phyloP scores from a whole-genome alignment of 1,140 invertebrate genomes.

The Teleogryllus occipitalis region DNA sequence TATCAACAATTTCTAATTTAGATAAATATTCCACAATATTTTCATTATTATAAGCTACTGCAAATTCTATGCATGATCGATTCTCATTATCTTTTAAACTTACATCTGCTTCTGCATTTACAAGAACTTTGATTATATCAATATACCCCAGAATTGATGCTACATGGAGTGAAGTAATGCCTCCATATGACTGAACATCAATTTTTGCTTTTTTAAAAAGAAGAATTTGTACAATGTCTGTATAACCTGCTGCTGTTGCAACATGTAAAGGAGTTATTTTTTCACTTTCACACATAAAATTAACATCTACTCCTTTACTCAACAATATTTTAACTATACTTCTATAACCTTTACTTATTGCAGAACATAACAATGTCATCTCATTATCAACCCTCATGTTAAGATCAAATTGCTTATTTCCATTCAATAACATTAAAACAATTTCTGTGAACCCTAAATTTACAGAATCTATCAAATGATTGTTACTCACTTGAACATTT shows the following conservation, averaged over 20 bases:
- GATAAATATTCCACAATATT: neutral
- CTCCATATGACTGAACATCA: constrained; percentile 9
- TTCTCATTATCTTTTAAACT: neutral
- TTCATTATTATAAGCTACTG: neutral
- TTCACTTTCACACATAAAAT: neutral
- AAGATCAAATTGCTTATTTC: neutral
- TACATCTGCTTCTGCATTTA: neutral
- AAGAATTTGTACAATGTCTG: constrained; percentile 20
- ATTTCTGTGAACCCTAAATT: neutral
- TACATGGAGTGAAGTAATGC: neutral
- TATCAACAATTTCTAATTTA: neutral
- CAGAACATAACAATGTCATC: constrained; percentile 29
- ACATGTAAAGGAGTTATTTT: neutral
- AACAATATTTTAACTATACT: constrained; percentile 39
- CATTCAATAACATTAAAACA: neutral
- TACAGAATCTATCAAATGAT: neutral
- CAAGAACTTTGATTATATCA: neutral
- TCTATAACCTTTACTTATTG: constrained; percentile 39
- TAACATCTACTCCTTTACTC: constrained; percentile 36
- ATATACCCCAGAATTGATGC: neutral
- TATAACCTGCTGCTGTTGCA: neutral
- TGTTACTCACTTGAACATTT: no score
- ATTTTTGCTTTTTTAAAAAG: constrained; percentile 16
- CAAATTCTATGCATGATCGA: neutral
- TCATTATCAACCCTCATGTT: neutral